phyloP scores from a whole-genome alignment of 2,888 invertebrate genomes.

The Acanthosepion lycidas region DNA sequence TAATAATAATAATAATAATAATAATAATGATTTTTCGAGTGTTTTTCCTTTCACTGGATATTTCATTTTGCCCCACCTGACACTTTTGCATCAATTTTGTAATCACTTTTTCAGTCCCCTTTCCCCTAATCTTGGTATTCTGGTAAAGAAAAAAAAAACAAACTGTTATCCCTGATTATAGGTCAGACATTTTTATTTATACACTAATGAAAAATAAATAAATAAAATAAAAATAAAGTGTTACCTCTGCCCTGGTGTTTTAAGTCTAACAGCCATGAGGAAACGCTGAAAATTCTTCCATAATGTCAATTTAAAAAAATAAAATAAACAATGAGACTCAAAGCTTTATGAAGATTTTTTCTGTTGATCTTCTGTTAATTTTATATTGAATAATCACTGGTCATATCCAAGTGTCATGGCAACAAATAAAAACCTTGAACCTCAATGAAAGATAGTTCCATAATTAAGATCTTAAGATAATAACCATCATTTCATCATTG shows the following conservation, averaged over 20 bases:
- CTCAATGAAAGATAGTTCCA: neutral
- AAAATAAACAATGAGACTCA: neutral
- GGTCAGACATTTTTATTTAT: neutral
- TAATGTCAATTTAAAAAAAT: neutral
- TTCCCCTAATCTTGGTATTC: neutral
- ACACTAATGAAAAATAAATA: neutral
- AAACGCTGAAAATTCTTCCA: neutral
- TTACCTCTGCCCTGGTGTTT: neutral
- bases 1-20: too few species aligned
- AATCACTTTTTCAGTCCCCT: neutral
- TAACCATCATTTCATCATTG: neutral
- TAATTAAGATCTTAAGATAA: neutral
- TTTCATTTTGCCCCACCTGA: neutral
- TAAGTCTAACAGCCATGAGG: neutral
- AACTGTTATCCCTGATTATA: neutral
- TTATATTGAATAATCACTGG: neutral
- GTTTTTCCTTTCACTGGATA: neutral
- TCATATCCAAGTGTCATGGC: neutral
- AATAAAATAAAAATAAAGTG: neutral
- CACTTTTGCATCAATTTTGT: neutral
- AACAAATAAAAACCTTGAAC: neutral
- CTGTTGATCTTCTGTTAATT: neutral
- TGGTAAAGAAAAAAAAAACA: neutral
- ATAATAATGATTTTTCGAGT: too few species aligned
- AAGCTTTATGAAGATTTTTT: neutral